phyloP scores from a whole-genome alignment of 2,113 vertebrate species.

The Heptranchias perlo region DNA sequence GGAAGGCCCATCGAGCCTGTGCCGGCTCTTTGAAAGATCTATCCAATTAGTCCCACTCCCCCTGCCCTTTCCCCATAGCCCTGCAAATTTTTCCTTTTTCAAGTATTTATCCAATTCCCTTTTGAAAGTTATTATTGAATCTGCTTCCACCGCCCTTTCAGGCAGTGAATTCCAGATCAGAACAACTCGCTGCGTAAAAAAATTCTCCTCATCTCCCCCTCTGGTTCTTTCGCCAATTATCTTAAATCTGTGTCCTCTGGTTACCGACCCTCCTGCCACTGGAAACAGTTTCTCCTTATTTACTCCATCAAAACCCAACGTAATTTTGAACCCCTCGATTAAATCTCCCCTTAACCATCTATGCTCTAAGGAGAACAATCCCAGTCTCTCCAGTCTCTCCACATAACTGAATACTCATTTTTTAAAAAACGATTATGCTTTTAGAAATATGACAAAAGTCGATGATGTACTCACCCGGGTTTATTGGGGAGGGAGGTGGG shows the following conservation, averaged over 20 bases:
- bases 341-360: neutral
- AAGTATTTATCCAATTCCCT: neutral
- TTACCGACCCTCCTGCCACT: neutral
- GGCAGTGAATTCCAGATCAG: neutral
- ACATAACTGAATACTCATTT: neutral
- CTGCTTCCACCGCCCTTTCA: neutral
- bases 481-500: neutral
- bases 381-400: neutral
- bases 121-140: neutral
- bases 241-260: neutral
- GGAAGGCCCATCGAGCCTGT: neutral
- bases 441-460: neutral
- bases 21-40: neutral
- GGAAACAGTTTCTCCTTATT: neutral
- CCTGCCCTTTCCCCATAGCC: neutral
- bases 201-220: neutral
- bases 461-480: neutral
- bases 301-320: neutral
- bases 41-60: neutral
- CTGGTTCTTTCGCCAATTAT: neutral
- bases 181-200: neutral
- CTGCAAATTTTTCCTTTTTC: neutral
- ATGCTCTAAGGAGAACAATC: neutral
- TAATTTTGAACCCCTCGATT: too few species aligned
- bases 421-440: neutral